phyloP scores from a whole-genome alignment of 2,797 vertebrate species.

The Megalops cyprinoides region DNA sequence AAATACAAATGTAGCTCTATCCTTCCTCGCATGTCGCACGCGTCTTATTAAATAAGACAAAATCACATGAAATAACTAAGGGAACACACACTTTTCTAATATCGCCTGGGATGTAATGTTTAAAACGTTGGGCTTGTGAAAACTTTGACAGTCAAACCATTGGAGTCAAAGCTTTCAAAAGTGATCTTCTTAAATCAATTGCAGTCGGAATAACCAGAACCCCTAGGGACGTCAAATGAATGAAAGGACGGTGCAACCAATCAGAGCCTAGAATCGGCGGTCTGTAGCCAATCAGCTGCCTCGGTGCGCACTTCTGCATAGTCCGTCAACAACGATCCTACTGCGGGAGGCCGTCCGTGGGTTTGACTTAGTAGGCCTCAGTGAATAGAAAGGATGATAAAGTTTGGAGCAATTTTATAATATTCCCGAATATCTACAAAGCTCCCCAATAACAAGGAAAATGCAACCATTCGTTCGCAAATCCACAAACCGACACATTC shows the following conservation, averaged over 20 bases:
- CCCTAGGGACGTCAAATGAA: constrained; percentile 50
- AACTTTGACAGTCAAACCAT: constrained; percentile 18
- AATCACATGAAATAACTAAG: background rate
- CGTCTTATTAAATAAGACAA: background rate
- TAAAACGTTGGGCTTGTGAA: background rate
- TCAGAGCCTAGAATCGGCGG: constrained; percentile 28
- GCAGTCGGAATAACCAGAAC: constrained; percentile 30
- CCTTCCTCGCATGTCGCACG: background rate
- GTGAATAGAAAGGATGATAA: constrained; percentile 70
- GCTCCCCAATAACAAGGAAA: background rate
- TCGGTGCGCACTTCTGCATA: constrained; percentile 47
- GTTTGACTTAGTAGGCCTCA: constrained; percentile 72
- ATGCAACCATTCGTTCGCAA: background rate
- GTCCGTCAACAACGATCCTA: constrained; percentile 49
- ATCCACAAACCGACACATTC: background rate
- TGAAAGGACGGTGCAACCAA: constrained; percentile 56
- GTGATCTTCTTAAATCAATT: constrained; percentile 36
- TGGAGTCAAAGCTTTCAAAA: constrained; percentile 23
- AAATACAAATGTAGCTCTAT: constrained; percentile 45
- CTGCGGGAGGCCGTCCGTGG: constrained; percentile 57
- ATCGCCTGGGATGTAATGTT: background rate
- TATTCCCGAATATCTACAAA: background rate
- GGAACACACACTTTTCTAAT: background rate
- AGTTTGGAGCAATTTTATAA: constrained; percentile 62
- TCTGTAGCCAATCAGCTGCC: constrained; percentile 44